These are phyloP conservation scores for Sciaenops ocellatus DNA, from an alignment of 2,797 vertebrate genomes.

Conservation along the genomic window DNA sequence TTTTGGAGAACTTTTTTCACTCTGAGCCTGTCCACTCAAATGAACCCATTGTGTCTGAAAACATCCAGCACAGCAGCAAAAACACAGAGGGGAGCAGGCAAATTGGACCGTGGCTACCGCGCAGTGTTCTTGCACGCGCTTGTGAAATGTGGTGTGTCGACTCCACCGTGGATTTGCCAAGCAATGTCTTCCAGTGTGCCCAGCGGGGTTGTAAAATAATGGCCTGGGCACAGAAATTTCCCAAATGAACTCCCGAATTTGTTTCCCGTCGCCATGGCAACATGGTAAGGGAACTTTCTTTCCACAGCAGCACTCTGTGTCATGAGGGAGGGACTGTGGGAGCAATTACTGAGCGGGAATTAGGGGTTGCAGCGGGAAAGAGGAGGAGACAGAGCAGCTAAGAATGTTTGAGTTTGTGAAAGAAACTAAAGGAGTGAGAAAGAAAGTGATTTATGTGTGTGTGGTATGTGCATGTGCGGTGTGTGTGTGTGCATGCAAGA, in stretches of 20 bases:
- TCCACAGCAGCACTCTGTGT: constrained; percentile 51
- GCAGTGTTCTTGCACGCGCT: constrained; percentile 59
- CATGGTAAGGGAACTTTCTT: constrained; percentile 60
- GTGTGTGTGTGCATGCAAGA: neutral
- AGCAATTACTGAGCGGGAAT: constrained; percentile 77
- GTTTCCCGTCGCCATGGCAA: constrained; percentile 64
- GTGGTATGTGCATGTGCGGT: too few species aligned
- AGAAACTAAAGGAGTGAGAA: constrained; percentile 45
- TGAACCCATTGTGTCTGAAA: constrained; percentile 77
- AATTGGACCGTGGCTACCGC: constrained; percentile 51
- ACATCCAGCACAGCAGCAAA: constrained; percentile 56
- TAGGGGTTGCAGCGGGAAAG: constrained; percentile 57
- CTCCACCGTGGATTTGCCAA: constrained; percentile 65
- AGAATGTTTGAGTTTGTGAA: constrained; percentile 63
- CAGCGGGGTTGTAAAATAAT: constrained; percentile 44
- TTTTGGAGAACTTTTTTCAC: constrained; percentile 68
- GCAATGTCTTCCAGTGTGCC: constrained; percentile 32
- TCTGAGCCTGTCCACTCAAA: constrained; percentile 72
- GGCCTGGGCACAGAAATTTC: constrained; percentile 43
- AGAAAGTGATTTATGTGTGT: constrained; percentile 34
- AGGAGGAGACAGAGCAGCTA: constrained; percentile 57
- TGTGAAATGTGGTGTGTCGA: constrained; percentile 81
- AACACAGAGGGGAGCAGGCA: constrained; percentile 42
- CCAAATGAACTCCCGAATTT: constrained; percentile 54
- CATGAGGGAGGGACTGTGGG: constrained; percentile 70